Conservation (phyloP, 2,113 vertebrate genomes). For the Brachyhypopomus gauderio region DNA sequence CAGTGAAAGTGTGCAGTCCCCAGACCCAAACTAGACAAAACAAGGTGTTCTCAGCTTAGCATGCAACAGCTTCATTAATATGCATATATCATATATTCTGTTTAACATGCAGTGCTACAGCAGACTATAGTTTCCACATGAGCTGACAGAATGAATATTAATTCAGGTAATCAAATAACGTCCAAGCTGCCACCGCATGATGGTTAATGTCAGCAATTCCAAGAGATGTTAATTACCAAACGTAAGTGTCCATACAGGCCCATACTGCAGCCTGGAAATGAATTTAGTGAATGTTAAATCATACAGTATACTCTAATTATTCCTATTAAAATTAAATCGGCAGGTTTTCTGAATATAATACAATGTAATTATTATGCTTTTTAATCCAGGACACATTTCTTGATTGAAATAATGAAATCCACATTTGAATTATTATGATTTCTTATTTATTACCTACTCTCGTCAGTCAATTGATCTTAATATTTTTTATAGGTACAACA, state of each 20-base stretch:
- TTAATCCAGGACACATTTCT: background rate
- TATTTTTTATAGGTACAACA: background rate
- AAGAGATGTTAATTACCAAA: background rate
- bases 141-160: background rate
- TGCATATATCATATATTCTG: no score
- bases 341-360: background rate
- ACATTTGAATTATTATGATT: background rate
- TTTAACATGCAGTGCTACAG: no score
- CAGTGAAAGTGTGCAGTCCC: no score
- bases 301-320: background rate
- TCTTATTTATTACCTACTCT: background rate
- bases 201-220: background rate
- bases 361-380: background rate
- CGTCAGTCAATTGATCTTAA: background rate
- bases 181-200: background rate
- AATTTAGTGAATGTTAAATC: background rate
- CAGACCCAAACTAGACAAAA: no score
- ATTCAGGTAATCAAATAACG: background rate
- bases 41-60: no score
- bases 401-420: conserved; percentile 18
- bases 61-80: no score
- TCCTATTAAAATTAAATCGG: background rate
- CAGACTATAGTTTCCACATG: background rate
- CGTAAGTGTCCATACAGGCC: background rate
- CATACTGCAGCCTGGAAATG: background rate